Base-by-base conservation (phyloP, 1,140 invertebrate genomes). In the Meloidogyne exigua region DNA sequence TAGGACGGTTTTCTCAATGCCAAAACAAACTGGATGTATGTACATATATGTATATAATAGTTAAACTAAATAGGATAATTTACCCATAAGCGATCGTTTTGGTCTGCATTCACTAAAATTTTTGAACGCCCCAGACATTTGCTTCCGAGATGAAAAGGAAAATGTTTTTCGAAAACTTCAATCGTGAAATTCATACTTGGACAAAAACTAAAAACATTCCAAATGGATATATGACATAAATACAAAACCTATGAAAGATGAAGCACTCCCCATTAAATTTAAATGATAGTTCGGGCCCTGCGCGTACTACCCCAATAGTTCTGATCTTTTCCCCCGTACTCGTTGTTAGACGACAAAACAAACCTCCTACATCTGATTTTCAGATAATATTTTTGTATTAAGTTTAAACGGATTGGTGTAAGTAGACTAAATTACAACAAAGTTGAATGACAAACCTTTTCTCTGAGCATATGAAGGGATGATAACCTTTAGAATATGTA, bases 401-500 rank as follows among this genome's bases (percentile, higher is more conserved):
- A 13, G 2, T 44, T 0, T 1, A 44, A 44, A 44, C 12, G 13
- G 42, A 18, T 39, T 39, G 18, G 13, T n/a, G 4, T 9, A n/a
- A 57, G 7, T 32, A 32, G 7, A 32, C 2, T 32, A 32, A 32
- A 32, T 3, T 3, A 3, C 2, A 32, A 32, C 2, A 57, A 57
- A 57, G 3, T 7, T n/a, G 2, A 57, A 9, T n/a, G 7, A n/a
- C 25, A 15, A 26, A 75, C 74, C 74, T 76, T 44, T 66, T 18
- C 12, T 44, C 25, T n/a, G 13, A 10, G 63, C 15, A 2, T 63
- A 36, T 39, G 64, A 68, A 65, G 57, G 25, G 10, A 66, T 13
- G 5, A 49, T 42, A 26, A 83, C 15, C 15, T 57, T 62, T 25
- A 21, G 68, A 42, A 83, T 32, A 13, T 68, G 81, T n/a, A 81